These are phyloP conservation scores for Syndactyla subalaris DNA, from an alignment of 2,797 vertebrate genomes.

Conservation along the genomic window DNA sequence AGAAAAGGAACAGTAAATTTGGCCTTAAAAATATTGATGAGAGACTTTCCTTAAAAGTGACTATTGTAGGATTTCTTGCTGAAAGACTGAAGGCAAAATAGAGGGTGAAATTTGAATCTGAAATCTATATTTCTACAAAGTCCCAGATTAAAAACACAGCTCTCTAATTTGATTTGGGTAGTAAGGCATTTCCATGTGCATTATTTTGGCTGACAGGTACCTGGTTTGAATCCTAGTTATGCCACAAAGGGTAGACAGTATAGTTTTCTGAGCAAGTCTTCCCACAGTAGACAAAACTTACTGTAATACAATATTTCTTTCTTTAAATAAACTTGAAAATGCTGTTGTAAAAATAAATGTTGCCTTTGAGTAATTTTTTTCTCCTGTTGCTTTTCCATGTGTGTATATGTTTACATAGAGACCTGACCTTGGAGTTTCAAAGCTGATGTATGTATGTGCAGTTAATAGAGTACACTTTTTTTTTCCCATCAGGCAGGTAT, in stretches of 20 bases:
- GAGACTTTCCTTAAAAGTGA: neutral
- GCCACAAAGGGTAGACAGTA: neutral
- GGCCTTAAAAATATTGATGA: neutral
- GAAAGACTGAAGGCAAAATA: neutral
- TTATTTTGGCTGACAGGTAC: neutral
- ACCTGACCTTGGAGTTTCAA: neutral
- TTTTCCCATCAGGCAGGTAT: neutral
- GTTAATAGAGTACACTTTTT: neutral
- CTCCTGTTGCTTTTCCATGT: neutral
- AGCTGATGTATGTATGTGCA: neutral
- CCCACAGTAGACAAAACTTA: neutral
- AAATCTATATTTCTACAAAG: neutral
- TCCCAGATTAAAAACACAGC: neutral
- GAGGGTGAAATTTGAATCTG: neutral
- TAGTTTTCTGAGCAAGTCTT: neutral
- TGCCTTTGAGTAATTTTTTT: accelerated
- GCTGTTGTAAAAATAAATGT: neutral
- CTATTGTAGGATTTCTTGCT: neutral
- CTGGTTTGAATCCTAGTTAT: neutral
- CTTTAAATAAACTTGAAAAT: neutral
- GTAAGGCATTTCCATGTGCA: neutral
- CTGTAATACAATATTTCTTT: neutral
- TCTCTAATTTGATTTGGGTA: neutral
- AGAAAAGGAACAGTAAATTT: neutral
- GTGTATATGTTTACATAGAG: neutral